Evolutionary conservation across 2,888 invertebrate species (phyloP).

Genomic region (Dynastes tityus): DNA sequence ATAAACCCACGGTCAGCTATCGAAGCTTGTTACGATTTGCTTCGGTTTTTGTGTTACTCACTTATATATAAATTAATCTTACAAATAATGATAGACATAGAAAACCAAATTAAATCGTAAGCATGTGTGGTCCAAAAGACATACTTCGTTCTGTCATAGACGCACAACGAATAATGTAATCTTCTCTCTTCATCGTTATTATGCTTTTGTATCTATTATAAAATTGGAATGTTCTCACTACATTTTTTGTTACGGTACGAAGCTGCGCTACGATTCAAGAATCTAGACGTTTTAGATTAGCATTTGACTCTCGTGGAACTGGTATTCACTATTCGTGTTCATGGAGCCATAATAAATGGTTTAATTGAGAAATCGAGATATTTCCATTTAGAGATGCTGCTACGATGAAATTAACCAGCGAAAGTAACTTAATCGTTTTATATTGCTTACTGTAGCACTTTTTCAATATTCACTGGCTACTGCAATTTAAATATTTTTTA

Average conservation of each 20-base stretch:
- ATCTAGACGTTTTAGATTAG: neutral
- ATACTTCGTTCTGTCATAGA: neutral
- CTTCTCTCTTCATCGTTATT: neutral
- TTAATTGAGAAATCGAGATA: no score
- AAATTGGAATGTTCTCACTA: conserved; percentile 19
- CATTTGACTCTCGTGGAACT: neutral
- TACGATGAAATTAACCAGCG: no score
- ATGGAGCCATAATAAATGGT: neutral
- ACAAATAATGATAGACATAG: conserved; percentile 45
- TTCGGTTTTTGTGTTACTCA: conserved; percentile 40
- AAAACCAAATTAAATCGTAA: conserved; percentile 40
- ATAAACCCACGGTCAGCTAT: conserved; percentile 33
- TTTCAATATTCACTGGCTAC: no score
- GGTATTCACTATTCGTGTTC: neutral
- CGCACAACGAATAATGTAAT: conserved; percentile 14
- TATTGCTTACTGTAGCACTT: no score
- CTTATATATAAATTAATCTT: conserved; percentile 43
- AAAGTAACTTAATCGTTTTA: no score
- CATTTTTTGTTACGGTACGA: neutral
- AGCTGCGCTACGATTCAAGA: neutral
- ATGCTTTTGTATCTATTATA: conserved; percentile 15
- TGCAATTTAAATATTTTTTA: no score
- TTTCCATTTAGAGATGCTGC: no score
- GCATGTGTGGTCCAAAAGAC: conserved; percentile 32
- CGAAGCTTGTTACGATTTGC: conserved; percentile 35